Conservation (phyloP, 2,888 invertebrate genomes). For the Andrena fulva region DNA sequence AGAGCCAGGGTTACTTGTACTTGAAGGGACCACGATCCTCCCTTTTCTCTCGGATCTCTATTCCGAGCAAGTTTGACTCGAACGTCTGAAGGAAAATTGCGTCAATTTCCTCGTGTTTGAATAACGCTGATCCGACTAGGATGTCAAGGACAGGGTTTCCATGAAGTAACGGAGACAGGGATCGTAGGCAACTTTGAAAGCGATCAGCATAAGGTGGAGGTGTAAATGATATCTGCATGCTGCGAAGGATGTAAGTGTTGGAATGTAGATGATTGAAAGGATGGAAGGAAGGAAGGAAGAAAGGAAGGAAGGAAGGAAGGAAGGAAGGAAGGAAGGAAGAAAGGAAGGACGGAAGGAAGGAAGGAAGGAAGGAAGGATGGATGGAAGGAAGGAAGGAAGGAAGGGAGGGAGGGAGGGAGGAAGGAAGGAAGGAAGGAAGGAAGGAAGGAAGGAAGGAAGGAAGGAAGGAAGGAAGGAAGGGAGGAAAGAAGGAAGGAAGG, state of each 20-base stretch:
- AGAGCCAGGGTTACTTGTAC: background rate
- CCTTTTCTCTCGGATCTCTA: no score
- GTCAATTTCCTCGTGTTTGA: no score
- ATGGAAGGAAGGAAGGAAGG: slow-evolving; percentile 55
- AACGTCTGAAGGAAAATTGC: no score
- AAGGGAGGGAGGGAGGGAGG: slow-evolving; percentile 7
- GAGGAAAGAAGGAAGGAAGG: slow-evolving; percentile 59
- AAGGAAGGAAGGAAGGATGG: slow-evolving; percentile 65
- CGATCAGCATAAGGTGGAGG: slow-evolving; percentile 15
- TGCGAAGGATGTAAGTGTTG: slow-evolving; percentile 14
- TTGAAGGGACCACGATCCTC: no score
- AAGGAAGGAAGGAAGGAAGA: slow-evolving; percentile 66
- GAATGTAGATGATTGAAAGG: slow-evolving; percentile 23
- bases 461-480: slow-evolving; percentile 38
- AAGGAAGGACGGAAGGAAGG: slow-evolving; percentile 49
- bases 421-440: slow-evolving; percentile 22
- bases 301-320: slow-evolving; percentile 72
- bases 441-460: slow-evolving; percentile 10
- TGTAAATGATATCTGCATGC: slow-evolving; percentile 31
- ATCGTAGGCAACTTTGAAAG: background rate
- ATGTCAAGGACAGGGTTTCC: background rate
- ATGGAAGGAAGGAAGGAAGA: slow-evolving; percentile 40
- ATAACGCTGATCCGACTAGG: no score
- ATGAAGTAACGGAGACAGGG: no score
- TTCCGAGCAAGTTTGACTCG: no score